These are phyloP conservation scores for Macquaria australasica DNA, from an alignment of 2,113 vertebrate genomes.

Conservation along the genomic window DNA sequence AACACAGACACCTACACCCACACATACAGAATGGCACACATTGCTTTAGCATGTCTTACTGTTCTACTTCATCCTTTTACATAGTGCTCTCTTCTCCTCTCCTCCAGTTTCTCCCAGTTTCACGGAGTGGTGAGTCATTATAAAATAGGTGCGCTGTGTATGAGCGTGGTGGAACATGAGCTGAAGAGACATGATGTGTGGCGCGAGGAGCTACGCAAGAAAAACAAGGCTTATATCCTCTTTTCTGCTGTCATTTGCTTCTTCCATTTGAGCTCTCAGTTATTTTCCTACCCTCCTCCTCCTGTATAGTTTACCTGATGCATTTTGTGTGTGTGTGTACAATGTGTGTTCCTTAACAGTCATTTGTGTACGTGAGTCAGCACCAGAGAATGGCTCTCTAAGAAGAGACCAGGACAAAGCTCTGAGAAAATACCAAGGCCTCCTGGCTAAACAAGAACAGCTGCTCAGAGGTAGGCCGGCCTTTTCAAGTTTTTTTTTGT, in stretches of 20 bases:
- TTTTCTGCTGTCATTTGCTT: slow-evolving; percentile 5
- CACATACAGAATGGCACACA: neutral
- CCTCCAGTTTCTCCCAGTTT: slow-evolving; percentile 94
- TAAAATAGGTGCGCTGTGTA: slow-evolving; percentile 95
- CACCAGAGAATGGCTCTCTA: slow-evolving; percentile 91
- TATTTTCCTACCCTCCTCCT: neutral
- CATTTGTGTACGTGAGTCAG: slow-evolving; percentile 88
- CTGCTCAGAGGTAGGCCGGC: slow-evolving; percentile 83
- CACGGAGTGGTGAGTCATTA: slow-evolving; percentile 95
- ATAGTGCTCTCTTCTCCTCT: neutral
- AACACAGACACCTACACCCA: slow-evolving; percentile 44
- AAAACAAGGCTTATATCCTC: slow-evolving; percentile 98
- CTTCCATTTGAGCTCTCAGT: neutral
- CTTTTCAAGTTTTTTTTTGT: neutral
- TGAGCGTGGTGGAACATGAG: slow-evolving; percentile 97
- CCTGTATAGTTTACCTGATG: neutral
- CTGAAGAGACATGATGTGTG: slow-evolving; percentile 96
- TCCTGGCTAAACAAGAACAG: slow-evolving; percentile 95
- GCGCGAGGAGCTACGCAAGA: slow-evolving; percentile 96
- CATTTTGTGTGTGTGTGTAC: neutral
- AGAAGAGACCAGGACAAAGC: slow-evolving; percentile 97
- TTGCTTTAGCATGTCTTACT: neutral
- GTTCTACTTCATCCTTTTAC: neutral
- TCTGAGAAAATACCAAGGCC: slow-evolving; percentile 92
- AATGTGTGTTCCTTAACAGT: slow-evolving; percentile 85